These are phyloP conservation scores for Xylota segnis DNA, from an alignment of 2,888 invertebrate genomes.

Conservation along the genomic window DNA sequence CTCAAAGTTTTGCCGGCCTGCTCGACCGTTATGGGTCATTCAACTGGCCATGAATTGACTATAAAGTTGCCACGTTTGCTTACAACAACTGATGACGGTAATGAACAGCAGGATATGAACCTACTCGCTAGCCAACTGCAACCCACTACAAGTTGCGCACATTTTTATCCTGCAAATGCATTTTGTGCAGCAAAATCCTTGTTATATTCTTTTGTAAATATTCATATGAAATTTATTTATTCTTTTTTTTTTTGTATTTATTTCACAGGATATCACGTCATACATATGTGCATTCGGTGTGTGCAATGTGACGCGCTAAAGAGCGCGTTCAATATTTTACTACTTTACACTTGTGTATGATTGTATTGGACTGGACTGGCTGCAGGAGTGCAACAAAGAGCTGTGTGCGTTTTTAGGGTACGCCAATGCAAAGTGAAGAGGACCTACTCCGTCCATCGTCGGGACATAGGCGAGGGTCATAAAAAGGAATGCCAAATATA, in stretches of 20 bases:
- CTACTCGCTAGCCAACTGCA: not conserved
- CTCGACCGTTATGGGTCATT: constrained; percentile 5
- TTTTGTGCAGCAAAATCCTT: constrained; percentile 28
- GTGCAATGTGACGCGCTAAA: constrained; percentile 11
- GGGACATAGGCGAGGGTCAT: constrained; percentile 1
- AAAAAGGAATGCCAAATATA: constrained; percentile 9
- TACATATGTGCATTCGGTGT: constrained; percentile 17
- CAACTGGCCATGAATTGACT: constrained; percentile 60
- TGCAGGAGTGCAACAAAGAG: constrained; percentile 1
- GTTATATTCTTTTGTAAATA: constrained; percentile 63
- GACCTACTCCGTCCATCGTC: not conserved
- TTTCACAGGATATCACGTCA: not conserved
- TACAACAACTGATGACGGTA: constrained; percentile 51
- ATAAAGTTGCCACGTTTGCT: constrained; percentile 53
- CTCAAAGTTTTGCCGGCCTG: constrained; percentile 36
- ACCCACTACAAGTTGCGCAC: not conserved
- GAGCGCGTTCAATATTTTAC: constrained; percentile 55
- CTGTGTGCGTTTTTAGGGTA: not conserved
- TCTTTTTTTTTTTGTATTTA: not conserved
- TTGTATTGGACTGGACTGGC: not conserved
- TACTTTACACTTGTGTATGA: constrained; percentile 29
- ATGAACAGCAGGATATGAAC: constrained; percentile 51
- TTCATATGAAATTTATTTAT: constrained; percentile 50
- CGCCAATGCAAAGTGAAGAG: constrained; percentile 31
- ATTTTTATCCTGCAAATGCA: not conserved